Percentiles rank a stretch among this genome's conserved stretches.
Conservation (phyloP, 2,797 vertebrate species). For the Falco biarmicus region DNA sequence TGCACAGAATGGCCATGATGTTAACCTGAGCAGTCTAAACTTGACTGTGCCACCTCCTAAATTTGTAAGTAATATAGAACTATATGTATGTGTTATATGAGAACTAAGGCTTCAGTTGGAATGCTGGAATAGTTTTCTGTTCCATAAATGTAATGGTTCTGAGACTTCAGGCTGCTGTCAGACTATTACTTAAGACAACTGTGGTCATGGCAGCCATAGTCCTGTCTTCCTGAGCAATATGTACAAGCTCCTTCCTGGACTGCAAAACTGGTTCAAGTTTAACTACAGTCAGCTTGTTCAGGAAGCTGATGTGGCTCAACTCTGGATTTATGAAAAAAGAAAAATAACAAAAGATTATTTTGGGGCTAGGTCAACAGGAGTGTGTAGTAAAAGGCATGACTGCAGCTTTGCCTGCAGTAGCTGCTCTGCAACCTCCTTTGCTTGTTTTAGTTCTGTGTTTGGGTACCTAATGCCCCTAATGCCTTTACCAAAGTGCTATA, state of each 20-base stretch:
- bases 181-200: not conserved
- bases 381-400: not conserved
- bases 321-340: not conserved
- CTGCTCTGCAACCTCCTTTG: not conserved
- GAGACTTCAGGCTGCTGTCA: not conserved
- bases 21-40: conserved; percentile 85
- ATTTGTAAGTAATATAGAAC: conserved; percentile 87
- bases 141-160: not conserved
- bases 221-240: not conserved
- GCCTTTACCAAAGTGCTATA: not conserved
- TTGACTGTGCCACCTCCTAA: conserved; percentile 89
- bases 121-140: not conserved
- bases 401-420: not conserved
- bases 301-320: not conserved
- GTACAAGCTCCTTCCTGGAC: not conserved
- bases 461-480: not conserved
- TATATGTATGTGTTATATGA: fast-evolving
- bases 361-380: not conserved
- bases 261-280: not conserved
- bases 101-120: not conserved
- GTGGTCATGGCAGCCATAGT: not conserved
- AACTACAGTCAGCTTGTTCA: not conserved
- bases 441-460: not conserved
- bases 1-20: conserved; percentile 93
- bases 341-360: not conserved